Evolutionary conservation across 2,797 vertebrate species (phyloP).

Genomic region (Sebastes goodei): DNA sequence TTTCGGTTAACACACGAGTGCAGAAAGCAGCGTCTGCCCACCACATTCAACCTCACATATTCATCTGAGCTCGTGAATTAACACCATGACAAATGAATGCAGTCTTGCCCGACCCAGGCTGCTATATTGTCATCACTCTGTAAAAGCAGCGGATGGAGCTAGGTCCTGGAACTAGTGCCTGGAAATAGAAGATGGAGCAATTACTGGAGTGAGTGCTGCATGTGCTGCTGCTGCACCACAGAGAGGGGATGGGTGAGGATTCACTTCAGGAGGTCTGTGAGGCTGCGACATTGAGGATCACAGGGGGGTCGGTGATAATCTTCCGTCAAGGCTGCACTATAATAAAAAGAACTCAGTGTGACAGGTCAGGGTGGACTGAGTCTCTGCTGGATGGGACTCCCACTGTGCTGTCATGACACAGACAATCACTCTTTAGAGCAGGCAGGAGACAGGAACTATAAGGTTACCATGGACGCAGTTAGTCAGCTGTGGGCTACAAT

Average conservation of each 20-base stretch:
- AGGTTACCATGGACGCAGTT: neutral
- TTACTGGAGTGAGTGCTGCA: neutral
- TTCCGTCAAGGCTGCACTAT: slow-evolving; percentile 3
- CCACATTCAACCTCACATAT: slow-evolving; percentile 16
- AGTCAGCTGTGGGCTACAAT: neutral
- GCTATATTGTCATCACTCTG: slow-evolving; percentile 9
- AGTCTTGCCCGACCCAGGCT: neutral
- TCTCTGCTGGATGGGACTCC: neutral
- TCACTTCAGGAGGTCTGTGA: slow-evolving; percentile 21
- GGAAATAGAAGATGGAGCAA: slow-evolving; percentile 30
- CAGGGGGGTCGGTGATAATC: slow-evolving; percentile 8
- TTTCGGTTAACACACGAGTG: neutral
- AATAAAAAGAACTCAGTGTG: slow-evolving; percentile 23
- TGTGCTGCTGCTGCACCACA: neutral
- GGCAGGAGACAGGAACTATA: neutral
- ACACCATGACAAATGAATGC: neutral
- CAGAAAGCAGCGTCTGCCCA: slow-evolving; percentile 16
- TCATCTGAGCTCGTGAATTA: slow-evolving; percentile 7
- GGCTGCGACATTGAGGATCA: slow-evolving; percentile 15
- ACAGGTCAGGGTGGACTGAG: neutral
- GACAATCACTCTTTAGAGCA: neutral
- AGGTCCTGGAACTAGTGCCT: slow-evolving; percentile 16
- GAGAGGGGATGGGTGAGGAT: slow-evolving; percentile 1
- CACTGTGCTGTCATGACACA: neutral
- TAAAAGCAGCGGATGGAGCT: slow-evolving; percentile 29